Conservation (phyloP, 64 coral and sea anemone genomes). For the Dendronephthya gigantea region DNA sequence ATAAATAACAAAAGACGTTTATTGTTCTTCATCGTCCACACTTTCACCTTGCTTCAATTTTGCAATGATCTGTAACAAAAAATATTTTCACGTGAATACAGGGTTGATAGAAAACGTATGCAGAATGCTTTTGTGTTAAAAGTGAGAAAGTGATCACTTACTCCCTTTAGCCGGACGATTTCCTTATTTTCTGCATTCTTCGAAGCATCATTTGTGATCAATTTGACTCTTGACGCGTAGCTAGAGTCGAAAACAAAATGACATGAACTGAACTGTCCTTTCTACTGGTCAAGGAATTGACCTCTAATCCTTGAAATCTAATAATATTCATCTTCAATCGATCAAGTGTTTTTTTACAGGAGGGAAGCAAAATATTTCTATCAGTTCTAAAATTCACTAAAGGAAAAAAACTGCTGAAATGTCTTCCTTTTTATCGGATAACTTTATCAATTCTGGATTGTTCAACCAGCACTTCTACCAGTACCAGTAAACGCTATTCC, state of each 20-base stretch:
- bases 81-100: not conserved
- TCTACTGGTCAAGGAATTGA: too few species aligned
- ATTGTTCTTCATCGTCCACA: slow-evolving; percentile 41
- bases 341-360: not conserved
- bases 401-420: too few species aligned
- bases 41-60: slow-evolving; percentile 81
- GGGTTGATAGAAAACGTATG: too few species aligned
- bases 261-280: not conserved
- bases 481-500: too few species aligned
- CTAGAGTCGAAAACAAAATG: slow-evolving; percentile 14
- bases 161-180: slow-evolving; percentile 79
- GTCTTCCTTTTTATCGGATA: too few species aligned
- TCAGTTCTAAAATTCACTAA: too few species aligned
- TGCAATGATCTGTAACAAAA: slow-evolving; percentile 61
- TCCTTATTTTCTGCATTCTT: slow-evolving; percentile 95
- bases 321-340: not conserved
- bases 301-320: too few species aligned
- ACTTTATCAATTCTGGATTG: too few species aligned
- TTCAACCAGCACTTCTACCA: too few species aligned
- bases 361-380: too few species aligned
- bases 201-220: slow-evolving; percentile 94
- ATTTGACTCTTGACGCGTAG: slow-evolving; percentile 94
- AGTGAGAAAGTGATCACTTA: slow-evolving; percentile 30
- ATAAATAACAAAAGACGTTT: not conserved
- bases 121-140: too few species aligned